Conservation (phyloP, 2,113 vertebrate genomes). For the Oreochromis aureus region DNA sequence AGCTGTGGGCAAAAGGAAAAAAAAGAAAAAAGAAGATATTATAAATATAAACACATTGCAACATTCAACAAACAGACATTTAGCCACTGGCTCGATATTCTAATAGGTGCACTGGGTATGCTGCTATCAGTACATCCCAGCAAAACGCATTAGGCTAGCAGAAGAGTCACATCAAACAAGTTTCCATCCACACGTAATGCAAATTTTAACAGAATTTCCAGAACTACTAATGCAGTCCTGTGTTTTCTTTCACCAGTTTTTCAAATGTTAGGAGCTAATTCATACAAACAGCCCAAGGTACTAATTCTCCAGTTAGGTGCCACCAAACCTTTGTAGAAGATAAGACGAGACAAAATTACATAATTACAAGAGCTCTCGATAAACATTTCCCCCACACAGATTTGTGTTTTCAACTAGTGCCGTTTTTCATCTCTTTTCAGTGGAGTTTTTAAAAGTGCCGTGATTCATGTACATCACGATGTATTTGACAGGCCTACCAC, state of each 20-base stretch:
- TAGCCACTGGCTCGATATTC: not conserved
- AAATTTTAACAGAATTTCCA: not conserved
- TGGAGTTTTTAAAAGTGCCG: not conserved
- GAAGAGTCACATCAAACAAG: not conserved
- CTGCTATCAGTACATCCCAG: not conserved
- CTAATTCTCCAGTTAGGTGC: not conserved
- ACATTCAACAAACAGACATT: not conserved
- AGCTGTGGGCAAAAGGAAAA: not conserved
- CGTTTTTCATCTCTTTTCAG: not conserved
- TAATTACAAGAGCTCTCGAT: not conserved
- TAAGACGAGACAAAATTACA: not conserved
- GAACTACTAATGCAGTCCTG: not conserved
- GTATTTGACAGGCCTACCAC: not conserved
- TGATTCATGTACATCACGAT: not conserved
- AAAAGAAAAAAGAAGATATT: not conserved
- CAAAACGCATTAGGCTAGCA: not conserved
- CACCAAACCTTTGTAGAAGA: not conserved
- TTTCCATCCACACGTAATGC: not conserved
- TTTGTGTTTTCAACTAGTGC: not conserved
- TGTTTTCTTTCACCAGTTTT: not conserved
- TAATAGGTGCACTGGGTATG: not conserved
- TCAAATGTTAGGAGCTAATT: not conserved
- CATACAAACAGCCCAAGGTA: not conserved
- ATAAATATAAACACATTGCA: not conserved
- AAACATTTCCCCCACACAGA: not conserved